Evolutionary conservation across 2,113 vertebrate species (phyloP), one percentile per base, ranked within the genome.

Genomic region (Carassius auratus): DNA sequence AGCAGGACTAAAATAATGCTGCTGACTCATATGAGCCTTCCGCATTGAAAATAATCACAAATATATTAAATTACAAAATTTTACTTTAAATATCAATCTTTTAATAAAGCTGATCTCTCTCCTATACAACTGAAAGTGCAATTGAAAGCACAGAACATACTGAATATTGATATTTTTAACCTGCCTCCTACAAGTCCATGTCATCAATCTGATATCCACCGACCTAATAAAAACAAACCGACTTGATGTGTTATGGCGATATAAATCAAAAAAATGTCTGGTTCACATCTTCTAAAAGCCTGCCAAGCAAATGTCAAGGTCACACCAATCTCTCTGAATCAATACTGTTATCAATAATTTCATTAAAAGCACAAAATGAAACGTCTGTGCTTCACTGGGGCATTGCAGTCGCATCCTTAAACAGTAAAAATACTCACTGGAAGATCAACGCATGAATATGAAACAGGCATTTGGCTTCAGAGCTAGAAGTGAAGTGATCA

Each of bases 301-400:
- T 75, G 42, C 42, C 13, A 79, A 79, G 19, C 10, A 66, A 81
- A 81, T 68, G 61, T 48, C 17, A 50, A 66, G 61, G 61, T 68
- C 61, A 33, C 38, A 81, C 45, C 42, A 50, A 33, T 14, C 61
- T 50, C 79, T 68, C 77, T 2, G 7, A 80, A 68, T 52, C 61
- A 52, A 68, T 33, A 80, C 13, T 5, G 36, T 64, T 64, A 68
- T 52, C 45, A 69, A 52, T 81, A 14, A 81, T 69, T 36, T 69
- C 23, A 52, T 81, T 81, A 81, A 81, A 26, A 69, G 45, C 80
- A 45, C 33, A 81, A 69, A 26, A 81, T 68, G 42, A 66, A 50
- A 33, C 7, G 9, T 69, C 45, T 21, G 2, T 19, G 45, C 15
- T 62, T 79, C 33, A 14, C 17, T 19, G 48, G 14, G 21, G 36